Percentiles rank a stretch among this genome's conserved stretches.
Evolutionary conservation across 2,797 vertebrate genomes (phyloP).

Genomic region (Prunella strophiata): DNA sequence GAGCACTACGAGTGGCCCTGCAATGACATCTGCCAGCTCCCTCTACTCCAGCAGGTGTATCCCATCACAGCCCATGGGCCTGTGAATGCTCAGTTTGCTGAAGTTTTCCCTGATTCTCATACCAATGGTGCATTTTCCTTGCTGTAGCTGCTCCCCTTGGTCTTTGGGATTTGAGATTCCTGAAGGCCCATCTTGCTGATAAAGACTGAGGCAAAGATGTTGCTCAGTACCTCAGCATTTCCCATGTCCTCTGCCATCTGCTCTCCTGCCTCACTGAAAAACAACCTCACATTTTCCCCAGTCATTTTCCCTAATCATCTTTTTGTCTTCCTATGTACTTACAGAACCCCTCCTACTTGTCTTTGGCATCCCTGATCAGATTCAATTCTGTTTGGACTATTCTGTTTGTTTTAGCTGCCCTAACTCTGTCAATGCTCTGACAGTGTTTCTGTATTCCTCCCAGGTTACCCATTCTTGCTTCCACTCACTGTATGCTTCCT

Average conservation of each 20-base stretch:
- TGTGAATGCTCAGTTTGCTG: neutral
- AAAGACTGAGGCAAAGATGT: neutral
- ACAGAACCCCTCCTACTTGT: neutral
- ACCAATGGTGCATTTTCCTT: neutral
- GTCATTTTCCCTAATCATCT: neutral
- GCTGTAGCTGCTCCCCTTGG: accelerated
- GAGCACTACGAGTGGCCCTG: neutral
- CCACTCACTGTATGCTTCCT: neutral
- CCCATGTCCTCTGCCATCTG: neutral
- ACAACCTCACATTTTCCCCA: accelerated
- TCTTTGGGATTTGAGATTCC: neutral
- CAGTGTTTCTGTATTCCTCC: neutral
- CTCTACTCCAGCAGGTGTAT: neutral
- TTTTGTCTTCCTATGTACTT: neutral
- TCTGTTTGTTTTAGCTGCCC: neutral
- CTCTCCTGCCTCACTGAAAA: neutral
- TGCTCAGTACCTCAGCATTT: neutral
- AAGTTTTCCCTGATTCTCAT: neutral
- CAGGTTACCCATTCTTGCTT: neutral
- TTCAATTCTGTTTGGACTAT: neutral
- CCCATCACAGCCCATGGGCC: accelerated
- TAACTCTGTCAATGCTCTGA: neutral
- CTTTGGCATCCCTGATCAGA: neutral
- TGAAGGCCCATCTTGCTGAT: neutral
- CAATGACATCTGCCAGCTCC: neutral